Evolutionary conservation across 37 sponge, comb jelly and placozoan species (phyloP).

Genomic region (Aplysina aerophoba): DNA sequence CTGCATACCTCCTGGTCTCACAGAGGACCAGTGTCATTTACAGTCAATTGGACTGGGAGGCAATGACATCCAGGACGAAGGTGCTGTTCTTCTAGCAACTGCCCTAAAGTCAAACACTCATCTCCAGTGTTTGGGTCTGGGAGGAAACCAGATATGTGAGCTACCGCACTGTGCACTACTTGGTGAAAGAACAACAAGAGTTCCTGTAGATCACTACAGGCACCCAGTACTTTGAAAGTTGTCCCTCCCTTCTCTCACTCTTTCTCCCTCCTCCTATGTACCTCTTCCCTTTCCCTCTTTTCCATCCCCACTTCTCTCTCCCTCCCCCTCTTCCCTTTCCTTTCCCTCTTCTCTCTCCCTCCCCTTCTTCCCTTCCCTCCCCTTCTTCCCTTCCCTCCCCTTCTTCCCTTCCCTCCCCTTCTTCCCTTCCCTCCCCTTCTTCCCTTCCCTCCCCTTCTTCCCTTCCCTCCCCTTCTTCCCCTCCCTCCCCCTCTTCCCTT

Average conservation of each 20-base stretch:
- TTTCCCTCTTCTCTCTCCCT: neutral
- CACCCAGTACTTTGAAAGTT: neutral
- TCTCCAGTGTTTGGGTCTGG: slow-evolving; percentile 79
- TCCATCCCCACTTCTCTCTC: neutral
- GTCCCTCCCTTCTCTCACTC: neutral
- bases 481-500: neutral
- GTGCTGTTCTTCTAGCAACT: slow-evolving; percentile 56
- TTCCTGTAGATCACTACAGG: no score
- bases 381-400: neutral
- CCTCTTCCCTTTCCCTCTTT: neutral
- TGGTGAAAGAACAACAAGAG: no score
- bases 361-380: neutral
- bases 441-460: neutral
- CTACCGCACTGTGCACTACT: no score
- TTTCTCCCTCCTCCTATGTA: neutral
- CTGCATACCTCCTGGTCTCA: no score
- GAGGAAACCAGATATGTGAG: slow-evolving; percentile 79
- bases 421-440: neutral
- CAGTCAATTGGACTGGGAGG: slow-evolving; percentile 87
- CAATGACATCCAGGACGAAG: slow-evolving; percentile 88
- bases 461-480: neutral
- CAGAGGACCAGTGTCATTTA: slow-evolving; percentile 56
- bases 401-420: neutral
- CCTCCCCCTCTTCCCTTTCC: neutral
- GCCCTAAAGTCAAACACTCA: slow-evolving; percentile 74